A percentile compares a stretch with the other conserved stretches of the same genome.
These are phyloP conservation scores for Pipistrellus pipistrellus DNA, from an alignment of 2,797 vertebrate species.

Conservation along the genomic window DNA sequence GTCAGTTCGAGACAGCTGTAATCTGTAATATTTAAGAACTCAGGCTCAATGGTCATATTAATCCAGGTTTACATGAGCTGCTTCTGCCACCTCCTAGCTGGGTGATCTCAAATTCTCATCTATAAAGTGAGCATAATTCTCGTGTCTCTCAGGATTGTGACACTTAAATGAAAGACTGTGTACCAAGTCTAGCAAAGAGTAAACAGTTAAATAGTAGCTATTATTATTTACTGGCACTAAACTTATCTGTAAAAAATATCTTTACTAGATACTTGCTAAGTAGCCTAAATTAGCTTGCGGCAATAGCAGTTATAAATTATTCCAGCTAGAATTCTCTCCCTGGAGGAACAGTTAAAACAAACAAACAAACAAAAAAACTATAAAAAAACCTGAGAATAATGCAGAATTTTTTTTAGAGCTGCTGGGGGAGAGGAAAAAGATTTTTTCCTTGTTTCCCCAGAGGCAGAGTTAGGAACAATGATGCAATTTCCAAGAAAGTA, in stretches of 20 bases:
- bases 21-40: background rate
- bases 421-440: background rate
- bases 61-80: background rate
- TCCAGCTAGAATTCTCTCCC: conserved; percentile 44
- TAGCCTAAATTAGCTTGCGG: conserved; percentile 42
- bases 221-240: conserved; percentile 21
- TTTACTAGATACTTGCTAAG: conserved; percentile 37
- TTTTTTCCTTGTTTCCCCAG: background rate
- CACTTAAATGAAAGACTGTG: background rate
- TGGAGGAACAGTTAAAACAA: conserved; percentile 61
- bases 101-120: background rate
- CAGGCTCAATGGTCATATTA: background rate
- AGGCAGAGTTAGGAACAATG: conserved; percentile 27
- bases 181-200: background rate
- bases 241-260: background rate
- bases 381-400: background rate
- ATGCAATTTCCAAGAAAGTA: background rate
- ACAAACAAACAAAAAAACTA: background rate
- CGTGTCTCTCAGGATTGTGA: background rate
- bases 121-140: conserved; percentile 8
- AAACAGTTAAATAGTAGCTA: conserved; percentile 16
- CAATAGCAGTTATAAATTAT: conserved; percentile 43
- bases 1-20: background rate
- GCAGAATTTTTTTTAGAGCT: conserved; percentile 44
- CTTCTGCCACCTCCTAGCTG: background rate